These are phyloP conservation scores for Pterocles orientalis DNA, from an alignment of 2,113 vertebrate genomes.

Conservation along the genomic window DNA sequence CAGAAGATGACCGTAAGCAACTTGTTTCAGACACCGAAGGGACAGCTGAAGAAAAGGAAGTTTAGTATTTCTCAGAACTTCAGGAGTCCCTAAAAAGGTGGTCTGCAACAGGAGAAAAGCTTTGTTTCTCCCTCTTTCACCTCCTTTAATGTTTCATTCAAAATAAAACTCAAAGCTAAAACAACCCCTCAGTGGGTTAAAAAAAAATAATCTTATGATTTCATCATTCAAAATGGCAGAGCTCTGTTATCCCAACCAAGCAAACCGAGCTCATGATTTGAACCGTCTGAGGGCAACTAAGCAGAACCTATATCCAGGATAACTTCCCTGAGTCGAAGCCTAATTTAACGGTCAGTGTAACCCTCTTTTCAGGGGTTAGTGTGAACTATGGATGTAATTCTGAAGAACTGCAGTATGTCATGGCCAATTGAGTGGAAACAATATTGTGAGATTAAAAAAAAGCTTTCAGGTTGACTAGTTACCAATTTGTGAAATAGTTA, in stretches of 20 bases:
- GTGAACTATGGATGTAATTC: neutral
- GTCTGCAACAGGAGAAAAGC: neutral
- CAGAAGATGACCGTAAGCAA: neutral
- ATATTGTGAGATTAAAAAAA: neutral
- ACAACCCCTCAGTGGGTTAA: neutral
- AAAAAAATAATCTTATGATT: neutral
- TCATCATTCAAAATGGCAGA: neutral
- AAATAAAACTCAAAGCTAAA: neutral
- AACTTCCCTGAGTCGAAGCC: neutral
- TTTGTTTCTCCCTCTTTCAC: neutral
- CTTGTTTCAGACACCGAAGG: neutral
- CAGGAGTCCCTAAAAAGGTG: neutral
- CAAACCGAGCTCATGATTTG: neutral
- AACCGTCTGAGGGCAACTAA: neutral
- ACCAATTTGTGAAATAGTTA: neutral
- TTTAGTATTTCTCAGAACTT: neutral
- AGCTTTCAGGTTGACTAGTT: neutral
- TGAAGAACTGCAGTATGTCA: neutral
- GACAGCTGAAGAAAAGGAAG: neutral
- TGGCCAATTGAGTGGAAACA: neutral
- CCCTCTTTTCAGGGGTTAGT: neutral
- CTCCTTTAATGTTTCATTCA: neutral
- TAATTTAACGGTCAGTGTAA: neutral
- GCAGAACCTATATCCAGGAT: neutral
- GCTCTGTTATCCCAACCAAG: neutral